Evolutionary conservation across 2,888 invertebrate species (phyloP).

Genomic region (Imbricaverruca yamaguchii): DNA sequence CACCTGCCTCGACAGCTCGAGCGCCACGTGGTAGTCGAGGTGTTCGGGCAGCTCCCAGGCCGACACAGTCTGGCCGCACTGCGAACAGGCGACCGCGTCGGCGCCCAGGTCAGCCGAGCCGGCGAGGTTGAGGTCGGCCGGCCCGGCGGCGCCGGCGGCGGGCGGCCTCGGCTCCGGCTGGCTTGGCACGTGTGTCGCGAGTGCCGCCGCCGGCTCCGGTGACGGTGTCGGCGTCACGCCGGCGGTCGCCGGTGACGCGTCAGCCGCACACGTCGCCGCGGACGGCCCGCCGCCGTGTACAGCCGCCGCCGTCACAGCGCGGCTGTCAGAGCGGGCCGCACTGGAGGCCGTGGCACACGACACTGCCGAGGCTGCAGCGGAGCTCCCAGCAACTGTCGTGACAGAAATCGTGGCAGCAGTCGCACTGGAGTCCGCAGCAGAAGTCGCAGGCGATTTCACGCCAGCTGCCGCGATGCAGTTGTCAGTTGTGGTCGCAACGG

Average conservation of each 20-base stretch:
- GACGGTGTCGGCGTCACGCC: background rate
- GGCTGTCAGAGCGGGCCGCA: no score
- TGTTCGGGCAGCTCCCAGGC: constrained; percentile 61
- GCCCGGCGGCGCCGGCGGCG: background rate
- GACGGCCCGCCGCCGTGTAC: no score
- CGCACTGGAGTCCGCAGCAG: no score
- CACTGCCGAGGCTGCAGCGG: no score
- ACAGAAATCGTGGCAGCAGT: no score
- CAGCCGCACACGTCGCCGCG: background rate
- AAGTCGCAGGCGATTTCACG: no score
- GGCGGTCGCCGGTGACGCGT: background rate
- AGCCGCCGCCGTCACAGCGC: no score
- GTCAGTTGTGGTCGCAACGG: background rate
- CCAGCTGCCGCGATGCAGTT: no score
- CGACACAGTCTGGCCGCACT: constrained; percentile 58
- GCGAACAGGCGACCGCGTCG: constrained; percentile 51
- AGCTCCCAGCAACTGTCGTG: no score
- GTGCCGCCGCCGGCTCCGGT: background rate
- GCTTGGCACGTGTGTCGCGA: background rate
- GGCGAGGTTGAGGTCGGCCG: background rate
- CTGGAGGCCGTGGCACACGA: no score
- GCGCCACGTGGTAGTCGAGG: constrained; percentile 76
- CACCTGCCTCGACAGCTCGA: constrained; percentile 48
- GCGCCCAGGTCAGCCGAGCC: constrained; percentile 36
- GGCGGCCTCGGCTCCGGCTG: background rate